Evolutionary conservation across 2,797 vertebrate genomes (phyloP), one percentile per base, ranked within the genome.

Genomic region (Leuciscus waleckii): DNA sequence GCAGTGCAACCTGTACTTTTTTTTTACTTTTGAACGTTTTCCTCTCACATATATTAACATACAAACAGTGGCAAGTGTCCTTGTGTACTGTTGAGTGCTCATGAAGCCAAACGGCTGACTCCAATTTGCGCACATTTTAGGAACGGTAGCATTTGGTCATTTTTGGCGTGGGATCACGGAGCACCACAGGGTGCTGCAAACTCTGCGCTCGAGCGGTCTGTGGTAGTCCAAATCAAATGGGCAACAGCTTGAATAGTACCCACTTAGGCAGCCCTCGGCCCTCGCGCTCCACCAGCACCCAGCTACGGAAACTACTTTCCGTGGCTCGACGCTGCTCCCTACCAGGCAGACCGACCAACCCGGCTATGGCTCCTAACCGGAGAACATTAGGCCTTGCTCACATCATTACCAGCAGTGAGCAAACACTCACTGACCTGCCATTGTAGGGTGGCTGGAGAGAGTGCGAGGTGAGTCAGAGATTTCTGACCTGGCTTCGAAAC

Each of bases 161-260:
- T 95, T 93, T 89, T 96, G 95, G 95, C 95, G 85, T 90, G 90
- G 91, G 93, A 92, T 93, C 91, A 90, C 83, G 92, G 90, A 90
- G 92, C 95, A 94, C 95, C 93, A 87, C 92, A 89, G 95, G 95
- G 95, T 95, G 94, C 95, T 92, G 94, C 94, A 95, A 95, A 95
- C 94, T 93, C 93, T 87, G 94, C 91, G 93, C 95, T 94, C 92
- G 94, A 94, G 93, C 93, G 92, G 92, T 94, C 95, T 93, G 93
- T 93, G 94, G 92, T 94, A 93, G 92, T 94, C 93, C 93, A 94
- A 93, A 94, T 95, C 94, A 95, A 95, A 95, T 95, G 93, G 95
- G 93, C 94, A 94, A 96, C 95, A 96, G 95, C 95, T 96, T 96
- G 95, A 96, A 95, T 95, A 96, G 95, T 95, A 93, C 95, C 94